Base-by-base conservation (phyloP, 2,888 invertebrate genomes). In the Eristalis tenax region DNA sequence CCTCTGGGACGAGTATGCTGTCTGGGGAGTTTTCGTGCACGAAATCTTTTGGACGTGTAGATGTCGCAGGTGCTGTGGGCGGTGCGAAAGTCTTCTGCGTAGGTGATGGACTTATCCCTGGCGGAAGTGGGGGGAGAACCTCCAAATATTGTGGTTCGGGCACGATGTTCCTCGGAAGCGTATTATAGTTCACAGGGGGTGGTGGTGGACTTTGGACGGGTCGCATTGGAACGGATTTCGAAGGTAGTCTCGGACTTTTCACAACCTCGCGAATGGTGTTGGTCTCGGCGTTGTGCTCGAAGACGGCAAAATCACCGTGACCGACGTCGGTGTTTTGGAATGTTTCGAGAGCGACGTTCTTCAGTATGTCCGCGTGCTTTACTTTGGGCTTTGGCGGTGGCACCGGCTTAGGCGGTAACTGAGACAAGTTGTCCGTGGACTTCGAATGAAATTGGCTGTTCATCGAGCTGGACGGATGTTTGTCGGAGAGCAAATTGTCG, bases 161-260 rank as follows among this genome's bases (percentile, higher is more conserved):
- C 1, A 76, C 35, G 66, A 84, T 38, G 32, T 83, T 78, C 64
- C 90, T 91, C 22, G 93, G 93, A 83, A 93, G 63, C 3, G 93
- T 93, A 40, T 91, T 89, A 74, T 89, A 91, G 83, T 92, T 93
- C 2, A 93, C 89, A 15, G 93, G 93, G 43, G 93, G 93, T n/a
- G 93, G 93, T 13, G 93, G 93, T 3, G 93, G 93, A 82, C 92
- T 91, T 13, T 92, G 93, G 28, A 90, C 91, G 3, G 93, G 93
- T 5, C 93, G 90, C 8, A 38, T 43, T 13, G 68, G 15, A 3
- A 18, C 38, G 11, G 65, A 32, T 83, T 65, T 83, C 18, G 89
- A 61, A 35, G 90, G 78, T 71, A 90, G 90, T 70, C 80, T 86
- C 0, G 89, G 89, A 23, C 82, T 76, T 71, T 80, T 87, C 18